Conservation (phyloP, 2,888 invertebrate genomes). For the Patella ulyssiponensis region DNA sequence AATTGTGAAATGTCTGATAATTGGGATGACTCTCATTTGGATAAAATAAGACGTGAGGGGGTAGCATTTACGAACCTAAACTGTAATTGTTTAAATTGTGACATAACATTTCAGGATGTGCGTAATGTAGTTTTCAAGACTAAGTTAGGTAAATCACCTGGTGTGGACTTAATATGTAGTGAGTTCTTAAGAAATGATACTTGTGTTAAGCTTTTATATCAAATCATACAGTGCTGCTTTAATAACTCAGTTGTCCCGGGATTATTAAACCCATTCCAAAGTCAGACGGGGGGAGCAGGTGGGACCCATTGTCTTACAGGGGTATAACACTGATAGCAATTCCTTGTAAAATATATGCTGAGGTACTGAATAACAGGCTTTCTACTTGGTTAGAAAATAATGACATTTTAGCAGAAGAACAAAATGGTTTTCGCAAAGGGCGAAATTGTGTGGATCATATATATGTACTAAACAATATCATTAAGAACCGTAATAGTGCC, state of each 20-base stretch:
- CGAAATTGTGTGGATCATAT: constrained; percentile 27
- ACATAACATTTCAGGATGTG: not conserved
- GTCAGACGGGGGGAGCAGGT: not conserved
- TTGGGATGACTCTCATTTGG: not conserved
- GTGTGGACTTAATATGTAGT: not conserved
- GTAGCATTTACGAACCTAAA: not conserved
- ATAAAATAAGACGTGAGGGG: not conserved
- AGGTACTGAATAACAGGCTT: constrained; percentile 20
- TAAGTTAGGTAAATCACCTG: not conserved
- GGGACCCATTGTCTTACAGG: not conserved
- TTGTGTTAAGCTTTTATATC: not conserved
- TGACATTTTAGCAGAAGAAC: too few species aligned
- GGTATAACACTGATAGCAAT: constrained; percentile 3
- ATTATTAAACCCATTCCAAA: not conserved
- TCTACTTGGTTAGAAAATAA: constrained; percentile 16
- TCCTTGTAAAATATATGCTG: constrained; percentile 23
- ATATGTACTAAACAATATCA: constrained; percentile 15
- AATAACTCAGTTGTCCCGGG: too few species aligned
- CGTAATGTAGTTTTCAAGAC: not conserved
- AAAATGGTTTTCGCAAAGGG: constrained; percentile 27
- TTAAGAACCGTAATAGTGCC: constrained; percentile 22
- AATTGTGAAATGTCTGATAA: not conserved
- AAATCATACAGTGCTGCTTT: too few species aligned
- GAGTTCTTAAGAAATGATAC: constrained; percentile 2
- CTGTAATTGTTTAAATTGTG: not conserved